These are phyloP conservation scores for Heliconius hermathena DNA, from an alignment of 1,140 invertebrate species.

Conservation along the genomic window DNA sequence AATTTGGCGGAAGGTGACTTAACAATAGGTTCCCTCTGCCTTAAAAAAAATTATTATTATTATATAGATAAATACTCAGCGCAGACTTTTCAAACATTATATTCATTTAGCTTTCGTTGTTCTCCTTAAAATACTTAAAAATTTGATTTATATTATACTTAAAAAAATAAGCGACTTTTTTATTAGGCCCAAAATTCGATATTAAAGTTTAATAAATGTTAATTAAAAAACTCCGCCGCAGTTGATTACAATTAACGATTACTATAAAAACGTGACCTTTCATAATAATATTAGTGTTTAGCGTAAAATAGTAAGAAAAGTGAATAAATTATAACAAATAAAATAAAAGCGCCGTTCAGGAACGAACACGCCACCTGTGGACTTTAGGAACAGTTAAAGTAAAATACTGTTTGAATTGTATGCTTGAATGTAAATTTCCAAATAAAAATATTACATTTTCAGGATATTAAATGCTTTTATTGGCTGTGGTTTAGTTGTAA, in stretches of 20 bases:
- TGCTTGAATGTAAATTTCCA: neutral
- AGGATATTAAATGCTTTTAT: neutral
- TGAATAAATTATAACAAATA: slow-evolving; percentile 24
- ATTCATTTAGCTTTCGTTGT: neutral
- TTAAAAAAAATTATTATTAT: too few species aligned
- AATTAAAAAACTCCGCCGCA: neutral
- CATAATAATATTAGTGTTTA: slow-evolving; percentile 13
- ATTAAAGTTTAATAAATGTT: neutral
- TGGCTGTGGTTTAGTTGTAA: too few species aligned
- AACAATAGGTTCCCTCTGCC: too few species aligned
- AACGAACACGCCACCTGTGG: slow-evolving; percentile 17
- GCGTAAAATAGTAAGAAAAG: neutral
- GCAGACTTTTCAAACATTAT: neutral
- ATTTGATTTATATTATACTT: neutral
- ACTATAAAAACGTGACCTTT: slow-evolving; percentile 20
- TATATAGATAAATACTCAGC: neutral
- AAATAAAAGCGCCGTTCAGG: neutral
- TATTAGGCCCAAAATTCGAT: neutral
- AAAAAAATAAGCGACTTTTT: neutral
- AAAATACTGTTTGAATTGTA: neutral
- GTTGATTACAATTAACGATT: slow-evolving; percentile 15
- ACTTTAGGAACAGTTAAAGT: neutral
- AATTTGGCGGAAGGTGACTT: too few species aligned
- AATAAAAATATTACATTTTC: neutral
- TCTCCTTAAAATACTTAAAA: neutral